Evolutionary conservation across 2,888 invertebrate species (phyloP).

Genomic region (Sesia bembeciformis): DNA sequence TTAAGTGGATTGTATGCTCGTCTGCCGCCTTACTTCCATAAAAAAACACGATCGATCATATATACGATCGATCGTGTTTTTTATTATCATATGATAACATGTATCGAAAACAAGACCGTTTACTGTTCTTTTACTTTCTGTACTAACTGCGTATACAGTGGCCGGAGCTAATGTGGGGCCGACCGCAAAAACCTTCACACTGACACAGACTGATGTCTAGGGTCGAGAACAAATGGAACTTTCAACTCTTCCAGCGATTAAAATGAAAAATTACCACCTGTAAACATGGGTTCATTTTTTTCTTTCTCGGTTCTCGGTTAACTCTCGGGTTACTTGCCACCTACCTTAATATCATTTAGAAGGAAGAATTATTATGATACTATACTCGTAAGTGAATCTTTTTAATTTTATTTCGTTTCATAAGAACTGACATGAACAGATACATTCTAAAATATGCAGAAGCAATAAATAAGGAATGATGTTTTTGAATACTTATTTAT

Average conservation of each 20-base stretch:
- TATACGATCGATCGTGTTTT: too few relatives aligned
- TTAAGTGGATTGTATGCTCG: too few relatives aligned
- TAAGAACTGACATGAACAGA: too few relatives aligned
- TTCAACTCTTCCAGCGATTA: constrained; percentile 23
- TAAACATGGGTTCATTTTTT: constrained; percentile 8
- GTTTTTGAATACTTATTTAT: too few relatives aligned
- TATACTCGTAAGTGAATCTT: too few relatives aligned
- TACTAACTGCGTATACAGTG: not conserved
- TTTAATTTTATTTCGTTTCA: too few relatives aligned
- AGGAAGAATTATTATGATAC: too few relatives aligned
- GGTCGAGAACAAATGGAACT: constrained; percentile 40
- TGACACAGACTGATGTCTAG: constrained; percentile 37
- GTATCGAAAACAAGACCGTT: not conserved
- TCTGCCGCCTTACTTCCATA: too few relatives aligned
- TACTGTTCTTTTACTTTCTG: not conserved
- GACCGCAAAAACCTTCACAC: constrained; percentile 38
- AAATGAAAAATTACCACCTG: constrained; percentile 25
- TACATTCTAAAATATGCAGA: too few relatives aligned
- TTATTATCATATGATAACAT: too few relatives aligned
- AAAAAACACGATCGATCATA: too few relatives aligned
- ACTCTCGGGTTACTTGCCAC: not conserved
- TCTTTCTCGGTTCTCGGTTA: not conserved
- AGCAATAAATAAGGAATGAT: too few relatives aligned
- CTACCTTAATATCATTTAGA: not conserved
- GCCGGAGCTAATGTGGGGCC: constrained; percentile 22